Percentiles rank a stretch among this genome's conserved stretches.
Evolutionary conservation across 2,888 invertebrate species (phyloP).

Genomic region (Camptogramma bilineatum): DNA sequence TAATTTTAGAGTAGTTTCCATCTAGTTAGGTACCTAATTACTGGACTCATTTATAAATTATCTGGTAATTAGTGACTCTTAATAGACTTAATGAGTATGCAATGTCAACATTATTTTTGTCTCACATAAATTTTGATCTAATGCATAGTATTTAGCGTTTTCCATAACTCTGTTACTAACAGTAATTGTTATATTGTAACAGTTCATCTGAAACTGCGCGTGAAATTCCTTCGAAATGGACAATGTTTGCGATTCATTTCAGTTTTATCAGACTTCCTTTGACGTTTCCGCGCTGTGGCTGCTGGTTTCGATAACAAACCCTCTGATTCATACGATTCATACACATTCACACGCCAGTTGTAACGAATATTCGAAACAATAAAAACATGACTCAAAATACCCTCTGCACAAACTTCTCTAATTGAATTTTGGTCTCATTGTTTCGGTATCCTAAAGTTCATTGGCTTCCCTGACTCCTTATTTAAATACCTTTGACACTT

Average conservation of each 20-base stretch:
- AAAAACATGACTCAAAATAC: constrained; percentile 23
- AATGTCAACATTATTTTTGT: neutral
- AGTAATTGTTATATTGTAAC: too few species aligned
- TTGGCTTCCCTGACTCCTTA: constrained; percentile 11
- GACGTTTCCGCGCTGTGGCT: constrained; percentile 70
- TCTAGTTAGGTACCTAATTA: too few species aligned
- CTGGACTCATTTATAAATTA: neutral
- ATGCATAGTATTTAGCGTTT: constrained; percentile 1
- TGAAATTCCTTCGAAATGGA: constrained; percentile 54
- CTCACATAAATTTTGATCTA: neutral
- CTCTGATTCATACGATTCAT: constrained; percentile 51
- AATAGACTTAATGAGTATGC: neutral
- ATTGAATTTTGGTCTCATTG: constrained; percentile 11
- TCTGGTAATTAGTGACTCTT: neutral
- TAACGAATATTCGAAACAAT: constrained; percentile 29
- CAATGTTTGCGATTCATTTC: constrained; percentile 67
- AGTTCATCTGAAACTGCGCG: constrained; percentile 26
- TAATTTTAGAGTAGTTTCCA: neutral
- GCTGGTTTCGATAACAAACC: constrained; percentile 66
- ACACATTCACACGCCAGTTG: constrained; percentile 42
- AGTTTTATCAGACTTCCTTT: constrained; percentile 78
- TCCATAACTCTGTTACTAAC: constrained; percentile 15
- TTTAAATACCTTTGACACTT: constrained; percentile 17
- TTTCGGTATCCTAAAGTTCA: constrained; percentile 14
- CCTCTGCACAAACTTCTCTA: constrained; percentile 3